These are phyloP conservation scores for Allophyes oxyacanthae DNA, from an alignment of 2,888 invertebrate species.

Conservation along the genomic window DNA sequence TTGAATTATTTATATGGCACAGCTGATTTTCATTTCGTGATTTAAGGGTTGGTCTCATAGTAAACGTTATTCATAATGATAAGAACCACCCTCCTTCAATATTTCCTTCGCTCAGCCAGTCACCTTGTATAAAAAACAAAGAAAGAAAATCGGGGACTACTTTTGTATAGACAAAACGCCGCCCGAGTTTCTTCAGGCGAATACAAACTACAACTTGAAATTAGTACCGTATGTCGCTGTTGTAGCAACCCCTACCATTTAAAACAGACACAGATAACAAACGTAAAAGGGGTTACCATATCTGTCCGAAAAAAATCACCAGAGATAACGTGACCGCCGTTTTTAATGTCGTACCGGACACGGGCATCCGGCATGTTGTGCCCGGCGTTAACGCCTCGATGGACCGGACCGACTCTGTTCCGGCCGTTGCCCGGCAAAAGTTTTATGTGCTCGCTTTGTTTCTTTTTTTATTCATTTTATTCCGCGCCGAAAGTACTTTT, in stretches of 20 bases:
- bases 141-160: no score
- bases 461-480: conserved; percentile 49
- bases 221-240: background rate
- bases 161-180: no score
- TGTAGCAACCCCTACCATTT: no score
- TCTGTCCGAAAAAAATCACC: conserved; percentile 46
- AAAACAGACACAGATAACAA: conserved; percentile 19
- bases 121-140: no score
- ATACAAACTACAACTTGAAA: no score
- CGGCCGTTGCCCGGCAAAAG: conserved; percentile 51
- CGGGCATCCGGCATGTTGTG: conserved; percentile 55
- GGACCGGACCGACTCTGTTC: conserved; percentile 49
- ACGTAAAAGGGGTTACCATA: conserved; percentile 47
- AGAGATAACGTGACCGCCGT: conserved; percentile 58
- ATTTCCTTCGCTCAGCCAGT: no score
- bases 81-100: no score
- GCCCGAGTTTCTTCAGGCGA: no score
- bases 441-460: conserved; percentile 52
- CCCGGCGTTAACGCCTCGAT: conserved; percentile 58
- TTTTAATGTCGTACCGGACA: conserved; percentile 61
- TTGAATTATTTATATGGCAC: no score
- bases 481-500: conserved; percentile 49
- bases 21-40: no score
- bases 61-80: no score
- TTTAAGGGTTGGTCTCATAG: no score